Conservation (phyloP, 2,888 invertebrate species). For the Cryptus viduatorius region DNA sequence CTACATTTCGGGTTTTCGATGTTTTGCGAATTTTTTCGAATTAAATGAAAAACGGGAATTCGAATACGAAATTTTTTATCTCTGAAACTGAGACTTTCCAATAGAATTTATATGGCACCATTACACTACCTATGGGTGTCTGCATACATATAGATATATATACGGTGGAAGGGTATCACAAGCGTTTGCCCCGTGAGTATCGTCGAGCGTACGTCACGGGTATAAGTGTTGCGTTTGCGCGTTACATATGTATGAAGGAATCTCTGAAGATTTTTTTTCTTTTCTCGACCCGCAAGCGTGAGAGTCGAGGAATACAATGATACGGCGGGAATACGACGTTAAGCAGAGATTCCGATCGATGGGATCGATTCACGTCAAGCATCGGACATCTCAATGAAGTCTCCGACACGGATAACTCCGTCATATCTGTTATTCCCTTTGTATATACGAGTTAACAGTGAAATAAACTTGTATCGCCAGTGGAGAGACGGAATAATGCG, state of each 20-base stretch:
- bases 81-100: slow-evolving; percentile 4
- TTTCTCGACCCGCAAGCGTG: slow-evolving; percentile 32
- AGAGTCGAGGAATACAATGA: slow-evolving; percentile 5
- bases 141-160: background rate
- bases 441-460: background rate
- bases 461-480: background rate
- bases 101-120: background rate
- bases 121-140: background rate
- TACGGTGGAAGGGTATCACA: too few relatives aligned
- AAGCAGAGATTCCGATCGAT: slow-evolving; percentile 53
- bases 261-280: slow-evolving; percentile 11
- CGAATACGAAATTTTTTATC: too few relatives aligned
- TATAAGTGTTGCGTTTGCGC: background rate
- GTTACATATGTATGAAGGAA: slow-evolving; percentile 40
- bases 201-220: background rate
- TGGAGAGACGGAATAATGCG: background rate
- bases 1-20: too few relatives aligned
- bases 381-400: slow-evolving; percentile 47
- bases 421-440: background rate
- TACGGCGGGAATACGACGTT: slow-evolving; percentile 22
- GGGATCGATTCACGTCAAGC: slow-evolving; percentile 56
- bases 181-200: too few relatives aligned
- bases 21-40: too few relatives aligned
- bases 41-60: too few relatives aligned
- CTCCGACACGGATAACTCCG: background rate